Percentiles rank a stretch among this genome's conserved stretches.
These are phyloP conservation scores for Pecten maximus DNA, from an alignment of 2,888 invertebrate species.

Conservation along the genomic window DNA sequence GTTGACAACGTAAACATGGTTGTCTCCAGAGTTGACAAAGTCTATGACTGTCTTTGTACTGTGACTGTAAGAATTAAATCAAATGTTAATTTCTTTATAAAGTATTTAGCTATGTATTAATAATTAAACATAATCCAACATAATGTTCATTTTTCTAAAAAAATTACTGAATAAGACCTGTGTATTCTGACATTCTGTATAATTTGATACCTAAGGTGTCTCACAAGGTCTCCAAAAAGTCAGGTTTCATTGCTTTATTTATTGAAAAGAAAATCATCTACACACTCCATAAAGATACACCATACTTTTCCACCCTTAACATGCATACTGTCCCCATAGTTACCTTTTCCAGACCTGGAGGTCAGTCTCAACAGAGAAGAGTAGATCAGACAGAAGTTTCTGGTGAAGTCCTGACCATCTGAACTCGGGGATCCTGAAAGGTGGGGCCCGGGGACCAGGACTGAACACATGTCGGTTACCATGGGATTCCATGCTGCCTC, in stretches of 20 bases:
- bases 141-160: neutral
- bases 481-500: conserved; percentile 51
- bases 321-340: conserved; percentile 46
- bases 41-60: conserved; percentile 98
- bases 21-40: conserved; percentile 98
- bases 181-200: neutral
- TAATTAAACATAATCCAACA: too few relatives aligned
- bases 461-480: conserved; percentile 78
- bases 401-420: conserved; percentile 99
- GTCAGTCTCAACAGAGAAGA: conserved; percentile 98
- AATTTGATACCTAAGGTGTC: neutral
- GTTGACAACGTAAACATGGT: conserved; percentile 99
- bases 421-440: conserved; percentile 99
- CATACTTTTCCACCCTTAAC: neutral
- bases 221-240: neutral
- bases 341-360: conserved; percentile 93
- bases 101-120: too few relatives aligned
- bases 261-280: neutral
- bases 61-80: conserved; percentile 87
- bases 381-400: conserved; percentile 95
- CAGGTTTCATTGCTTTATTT: neutral
- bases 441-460: conserved; percentile 81
- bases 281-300: neutral
- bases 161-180: neutral
- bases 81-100: neutral